Base-by-base conservation (phyloP, 2,888 invertebrate genomes). In the Dasypogon diadema region DNA sequence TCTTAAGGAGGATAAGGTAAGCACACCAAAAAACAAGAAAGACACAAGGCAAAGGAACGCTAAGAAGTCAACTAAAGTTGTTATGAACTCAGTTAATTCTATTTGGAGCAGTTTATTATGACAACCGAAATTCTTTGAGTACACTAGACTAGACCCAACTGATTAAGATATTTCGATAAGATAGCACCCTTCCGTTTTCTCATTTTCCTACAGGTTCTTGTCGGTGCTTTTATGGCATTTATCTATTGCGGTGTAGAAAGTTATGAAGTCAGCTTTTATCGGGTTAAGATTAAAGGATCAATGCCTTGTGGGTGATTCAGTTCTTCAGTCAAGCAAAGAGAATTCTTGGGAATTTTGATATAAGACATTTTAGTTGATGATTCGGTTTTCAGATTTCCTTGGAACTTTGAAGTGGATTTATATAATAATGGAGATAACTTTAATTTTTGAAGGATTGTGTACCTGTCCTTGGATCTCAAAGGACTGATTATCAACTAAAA, bases 241-340 rank as follows among this genome's bases (percentile, higher is more conserved):
- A 37, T 34, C 34, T 60, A 34, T 37, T 60, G 60, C 60, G 60
- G 60, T 37, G 24, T 16, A n/a, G n/a, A 37, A 37, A 60, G 60
- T 60, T 60, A 60, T 60, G 60, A 60, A 60, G 60, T 60, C 37
- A 18, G 60, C 34, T 60, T 60, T 60, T 16, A 18, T 26, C 18
- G 34, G 51, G 37, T 34, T 37, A 18, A 18, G 18, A 21, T 60
- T 34, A 42, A 60, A 60, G 60, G 60, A 60, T 60, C 21, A 60
- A 30, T 30, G 58, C 60, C 21, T n/a, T 42, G 12, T 12, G 12
- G 42, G 42, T 12, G 12, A 12, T 42, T 42, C 42, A 12, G 3
- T 12, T 42, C 0, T 12, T 42, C n/a, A 12, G 1, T 12, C 42
- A 42, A 42, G n/a, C n/a, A n/a, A n/a, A n/a, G n/a, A n/a, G n/a